Evolutionary conservation across 1,140 invertebrate genomes (phyloP), one percentile per base, ranked within the genome.

Genomic region (Dufourea novaeangliae): DNA sequence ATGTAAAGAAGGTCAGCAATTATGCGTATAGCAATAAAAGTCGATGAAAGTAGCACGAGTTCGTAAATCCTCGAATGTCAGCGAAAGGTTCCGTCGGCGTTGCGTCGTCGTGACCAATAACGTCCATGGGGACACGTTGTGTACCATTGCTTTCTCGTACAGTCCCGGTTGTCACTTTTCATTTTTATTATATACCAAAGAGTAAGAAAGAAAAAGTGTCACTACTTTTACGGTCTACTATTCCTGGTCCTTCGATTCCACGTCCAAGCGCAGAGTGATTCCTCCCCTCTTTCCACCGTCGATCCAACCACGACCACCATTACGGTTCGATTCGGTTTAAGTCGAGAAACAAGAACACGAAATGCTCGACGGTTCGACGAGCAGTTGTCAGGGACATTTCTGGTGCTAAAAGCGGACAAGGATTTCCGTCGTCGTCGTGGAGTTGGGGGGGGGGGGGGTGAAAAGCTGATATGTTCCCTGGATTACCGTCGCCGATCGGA

Each of bases 391-490:
- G 54, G 62, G 22, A 68, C 46, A 27, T 63, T 54, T 67, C 54
- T 57, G 14, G n/a, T 52, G 54, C 27, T 74, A 61, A 74, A 82
- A 80, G 59, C 57, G 41, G 46, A 27, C 41, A 52, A 52, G 70
- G 46, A 82, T 74, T 80, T 67, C 72, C 37, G n/a, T 74, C 56
- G 68, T 25, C 54, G 20, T n/a, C n/a, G n/a, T n/a, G n/a, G n/a
- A n/a, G n/a, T n/a, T n/a, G n/a, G n/a, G n/a, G n/a, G n/a, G n/a
- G n/a, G n/a, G n/a, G n/a, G n/a, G n/a, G 37, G 62, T 41, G 68
- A 62, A 75, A 80, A 80, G 72, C 56, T 63, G 70, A 64, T 73
- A 73, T 34, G 59, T 64, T 46, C 44, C 11, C 11, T n/a, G 70
- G 70, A 73, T 73, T 73, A 73, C 25, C 20, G n/a, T n/a, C 22